Conservation (phyloP, 2,888 invertebrate genomes). For the Caenorhabditis becei region DNA sequence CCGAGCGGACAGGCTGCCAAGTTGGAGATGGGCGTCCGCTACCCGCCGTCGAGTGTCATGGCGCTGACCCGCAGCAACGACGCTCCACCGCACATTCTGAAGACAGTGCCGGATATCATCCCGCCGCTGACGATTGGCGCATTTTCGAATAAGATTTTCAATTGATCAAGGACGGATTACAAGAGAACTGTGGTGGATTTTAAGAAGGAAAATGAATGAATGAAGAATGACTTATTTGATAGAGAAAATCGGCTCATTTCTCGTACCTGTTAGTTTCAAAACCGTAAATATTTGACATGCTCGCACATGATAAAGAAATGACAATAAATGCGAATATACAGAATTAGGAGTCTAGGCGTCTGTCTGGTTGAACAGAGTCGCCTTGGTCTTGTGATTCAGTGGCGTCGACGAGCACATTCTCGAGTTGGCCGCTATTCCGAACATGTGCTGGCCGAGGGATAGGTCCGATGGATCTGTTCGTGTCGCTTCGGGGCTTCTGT, state of each 20-base stretch:
- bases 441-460: constrained; percentile 48
- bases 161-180: not conserved
- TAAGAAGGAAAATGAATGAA: constrained; percentile 9
- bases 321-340: constrained; percentile 11
- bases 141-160: constrained; percentile 38
- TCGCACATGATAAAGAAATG: not conserved
- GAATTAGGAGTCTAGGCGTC: constrained; percentile 17
- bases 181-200: not conserved
- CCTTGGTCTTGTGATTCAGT: constrained; percentile 22
- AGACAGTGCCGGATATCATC: constrained; percentile 43
- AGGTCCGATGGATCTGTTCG: constrained; percentile 35
- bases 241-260: not conserved
- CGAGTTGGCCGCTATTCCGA: constrained; percentile 34
- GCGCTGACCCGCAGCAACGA: constrained; percentile 46
- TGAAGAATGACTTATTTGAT: constrained; percentile 1
- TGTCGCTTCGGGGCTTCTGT: too few species aligned
- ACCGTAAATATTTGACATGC: constrained; percentile 52
- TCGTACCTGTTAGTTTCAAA: constrained; percentile 31
- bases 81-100: constrained; percentile 55
- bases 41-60: constrained; percentile 58
- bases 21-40: constrained; percentile 58
- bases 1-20: constrained; percentile 43
- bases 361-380: constrained; percentile 26
- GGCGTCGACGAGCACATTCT: constrained; percentile 40
- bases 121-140: constrained; percentile 48